Evolutionary conservation across 2,888 invertebrate genomes (phyloP), one percentile per base, ranked within the genome.

Genomic region (Aphidius colemani): DNA sequence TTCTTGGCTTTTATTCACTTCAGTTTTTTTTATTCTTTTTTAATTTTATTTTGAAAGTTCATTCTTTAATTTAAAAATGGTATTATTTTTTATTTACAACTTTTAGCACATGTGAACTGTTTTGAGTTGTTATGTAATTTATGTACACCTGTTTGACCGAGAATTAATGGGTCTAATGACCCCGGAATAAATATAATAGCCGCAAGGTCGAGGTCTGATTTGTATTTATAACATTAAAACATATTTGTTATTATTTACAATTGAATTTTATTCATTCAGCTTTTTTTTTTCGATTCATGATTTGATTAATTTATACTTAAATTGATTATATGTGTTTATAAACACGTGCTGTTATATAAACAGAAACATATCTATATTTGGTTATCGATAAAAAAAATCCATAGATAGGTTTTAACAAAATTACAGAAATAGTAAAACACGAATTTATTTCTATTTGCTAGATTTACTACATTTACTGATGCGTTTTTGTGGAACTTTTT

Each of bases 191-290:
- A 30, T 30, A 30, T 30, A 30, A 30, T 30, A 30, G 30, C 30
- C 30, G 30, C 30, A 61, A 55, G 53, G 61, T 55, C 61, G 61
- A 61, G 55, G 61, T 61, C 49, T 13, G 6, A 6, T 13, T 30
- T 30, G 7, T 30, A 50, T 30, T 50, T 30, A 18, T 50, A 9
- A 13, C 18, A 13, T 30, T 18, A 30, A 7, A 3, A 50, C 18
- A 50, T 50, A 30, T 50, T 50, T 30, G 30, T 50, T 30, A 50
- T 30, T 50, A 51, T 51, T 51, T n/a, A 51, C 40, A 30, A 51
- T 51, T 40, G 39, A 51, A 51, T 51, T n/a, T 39, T n/a, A 39
- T 51, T 1, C 7, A 9, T 9, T 7, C 7, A 51, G 11, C 6
- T 39, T 39, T 51, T 39, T 44, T 7, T 44, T n/a, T n/a, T n/a